A percentile compares a stretch with the other conserved stretches of the same genome.
phyloP scores from a whole-genome alignment of 1,140 invertebrate species.

The Drosophila auraria region DNA sequence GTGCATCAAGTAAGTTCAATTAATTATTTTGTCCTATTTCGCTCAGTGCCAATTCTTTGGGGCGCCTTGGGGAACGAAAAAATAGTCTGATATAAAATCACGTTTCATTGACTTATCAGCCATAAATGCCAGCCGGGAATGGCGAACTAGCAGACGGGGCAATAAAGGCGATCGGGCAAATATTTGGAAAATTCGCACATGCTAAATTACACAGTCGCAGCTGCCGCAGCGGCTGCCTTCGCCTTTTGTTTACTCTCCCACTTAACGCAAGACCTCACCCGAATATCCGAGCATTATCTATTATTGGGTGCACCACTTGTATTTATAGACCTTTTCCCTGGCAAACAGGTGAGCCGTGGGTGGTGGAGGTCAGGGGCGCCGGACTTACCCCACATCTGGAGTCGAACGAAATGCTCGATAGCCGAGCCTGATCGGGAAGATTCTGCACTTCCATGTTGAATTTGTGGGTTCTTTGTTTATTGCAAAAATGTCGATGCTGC shows the following conservation, averaged over 20 bases:
- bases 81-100: conserved; percentile 31
- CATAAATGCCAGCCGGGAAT: conserved; percentile 25
- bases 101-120: conserved; percentile 38
- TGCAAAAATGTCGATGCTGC: conserved; percentile 44
- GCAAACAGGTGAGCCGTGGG: conserved; percentile 11
- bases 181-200: conserved; percentile 45
- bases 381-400: conserved; percentile 80
- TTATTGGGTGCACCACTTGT: conserved; percentile 57
- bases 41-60: background rate
- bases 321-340: conserved; percentile 49
- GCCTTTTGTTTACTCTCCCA: conserved; percentile 50
- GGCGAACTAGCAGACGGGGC: conserved; percentile 13
- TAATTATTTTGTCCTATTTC: background rate
- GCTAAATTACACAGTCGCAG: conserved; percentile 24
- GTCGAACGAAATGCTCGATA: conserved; percentile 69
- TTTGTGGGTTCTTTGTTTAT: conserved; percentile 41
- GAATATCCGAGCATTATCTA: conserved; percentile 39
- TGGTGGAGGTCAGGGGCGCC: conserved; percentile 9
- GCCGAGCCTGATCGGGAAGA: conserved; percentile 59
- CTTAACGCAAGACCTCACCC: conserved; percentile 27
- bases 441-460: conserved; percentile 73
- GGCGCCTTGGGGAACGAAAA: background rate
- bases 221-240: conserved; percentile 6
- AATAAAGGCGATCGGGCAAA: conserved; percentile 25
- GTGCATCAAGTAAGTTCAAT: background rate